These are phyloP conservation scores for Anarsia innoxiella DNA, from an alignment of 2,888 invertebrate species.

Conservation along the genomic window DNA sequence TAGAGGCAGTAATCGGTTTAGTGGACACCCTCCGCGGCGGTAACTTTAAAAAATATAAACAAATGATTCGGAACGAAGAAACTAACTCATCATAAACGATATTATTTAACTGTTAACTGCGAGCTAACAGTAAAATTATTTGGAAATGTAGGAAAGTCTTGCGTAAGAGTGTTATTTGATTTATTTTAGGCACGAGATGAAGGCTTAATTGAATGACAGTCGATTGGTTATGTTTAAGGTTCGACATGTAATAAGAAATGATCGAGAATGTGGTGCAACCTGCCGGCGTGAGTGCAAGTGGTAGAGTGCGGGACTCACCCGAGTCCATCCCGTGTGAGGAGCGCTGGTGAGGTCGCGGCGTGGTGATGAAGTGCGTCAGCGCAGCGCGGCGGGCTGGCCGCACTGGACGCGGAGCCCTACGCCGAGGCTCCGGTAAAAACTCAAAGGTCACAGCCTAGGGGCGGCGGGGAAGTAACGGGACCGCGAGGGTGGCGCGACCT, in stretches of 20 bases:
- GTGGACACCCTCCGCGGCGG: slow-evolving; percentile 24
- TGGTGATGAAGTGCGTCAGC: slow-evolving; percentile 25
- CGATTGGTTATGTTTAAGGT: too few relatives aligned
- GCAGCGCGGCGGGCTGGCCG: slow-evolving; percentile 15
- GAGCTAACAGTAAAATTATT: slow-evolving; percentile 1
- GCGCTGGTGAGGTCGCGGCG: too few relatives aligned
- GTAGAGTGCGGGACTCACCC: slow-evolving; percentile 34
- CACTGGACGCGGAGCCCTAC: too few relatives aligned
- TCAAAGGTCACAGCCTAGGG: slow-evolving; percentile 48
- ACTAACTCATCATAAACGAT: too few relatives aligned
- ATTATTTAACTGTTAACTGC: slow-evolving; percentile 3
- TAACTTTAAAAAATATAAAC: slow-evolving; percentile 16
- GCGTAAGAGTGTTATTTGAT: too few relatives aligned
- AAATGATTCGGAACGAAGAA: too few relatives aligned
- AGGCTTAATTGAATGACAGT: too few relatives aligned
- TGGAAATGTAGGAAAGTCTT: too few relatives aligned
- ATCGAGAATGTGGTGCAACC: too few relatives aligned
- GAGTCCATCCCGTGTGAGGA: slow-evolving; percentile 45
- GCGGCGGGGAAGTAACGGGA: slow-evolving; percentile 30
- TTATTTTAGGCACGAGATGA: too few relatives aligned
- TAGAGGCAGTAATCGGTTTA: slow-evolving; percentile 27
- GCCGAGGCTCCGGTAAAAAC: slow-evolving; percentile 44
- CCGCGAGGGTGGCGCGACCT: slow-evolving; percentile 14
- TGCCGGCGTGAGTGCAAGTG: background rate
- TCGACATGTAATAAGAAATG: too few relatives aligned